Evolutionary conservation across 2,888 invertebrate species (phyloP).

Genomic region (Meghimatium bilineatum): DNA sequence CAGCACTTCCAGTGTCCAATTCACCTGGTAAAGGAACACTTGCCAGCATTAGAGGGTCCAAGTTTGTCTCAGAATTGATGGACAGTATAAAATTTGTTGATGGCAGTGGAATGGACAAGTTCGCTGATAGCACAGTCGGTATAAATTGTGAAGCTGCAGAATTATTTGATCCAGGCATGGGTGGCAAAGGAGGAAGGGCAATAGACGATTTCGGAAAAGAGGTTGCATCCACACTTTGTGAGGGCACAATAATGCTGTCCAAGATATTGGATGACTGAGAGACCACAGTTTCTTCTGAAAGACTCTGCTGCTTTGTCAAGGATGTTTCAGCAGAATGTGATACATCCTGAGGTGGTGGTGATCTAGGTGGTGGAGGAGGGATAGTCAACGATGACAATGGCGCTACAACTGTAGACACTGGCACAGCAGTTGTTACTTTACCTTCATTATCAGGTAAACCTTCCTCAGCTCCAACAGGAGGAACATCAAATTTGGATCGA

Average conservation of each 20-base stretch:
- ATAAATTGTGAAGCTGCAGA: conserved; percentile 7
- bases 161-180: neutral
- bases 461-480: neutral
- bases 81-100: neutral
- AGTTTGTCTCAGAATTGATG: neutral
- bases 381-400: neutral
- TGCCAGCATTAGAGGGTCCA: conserved; percentile 30
- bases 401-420: neutral
- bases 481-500: conserved; percentile 30
- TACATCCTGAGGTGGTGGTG: conserved; percentile 1
- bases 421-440: neutral
- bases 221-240: neutral
- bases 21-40: conserved; percentile 41
- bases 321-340: neutral
- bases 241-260: neutral
- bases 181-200: neutral
- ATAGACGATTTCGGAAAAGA: neutral
- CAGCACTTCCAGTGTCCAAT: neutral
- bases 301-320: conserved; percentile 19
- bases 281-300: neutral
- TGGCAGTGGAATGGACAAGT: conserved; percentile 19
- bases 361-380: conserved; percentile 18
- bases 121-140: neutral
- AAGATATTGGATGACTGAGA: neutral
- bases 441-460: neutral